Conservation (phyloP, 2,888 invertebrate genomes). For the Lottia scabra region DNA sequence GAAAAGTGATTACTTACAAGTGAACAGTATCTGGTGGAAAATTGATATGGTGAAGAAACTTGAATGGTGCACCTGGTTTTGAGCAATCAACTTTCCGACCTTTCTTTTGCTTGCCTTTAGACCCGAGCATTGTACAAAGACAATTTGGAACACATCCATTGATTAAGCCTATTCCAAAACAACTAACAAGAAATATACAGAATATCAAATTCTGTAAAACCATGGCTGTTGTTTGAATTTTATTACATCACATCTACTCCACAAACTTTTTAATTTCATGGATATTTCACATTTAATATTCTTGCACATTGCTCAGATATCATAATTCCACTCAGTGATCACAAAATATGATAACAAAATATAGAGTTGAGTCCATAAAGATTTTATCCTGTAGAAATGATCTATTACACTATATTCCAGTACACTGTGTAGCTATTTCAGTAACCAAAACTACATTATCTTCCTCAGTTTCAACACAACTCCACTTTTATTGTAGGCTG, state of each 20-base stretch:
- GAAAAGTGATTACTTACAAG: constrained; percentile 41
- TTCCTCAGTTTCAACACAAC: too few species aligned
- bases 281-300: neutral
- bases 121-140: constrained; percentile 32
- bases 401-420: too few species aligned
- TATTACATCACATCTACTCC: neutral
- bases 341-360: too few species aligned
- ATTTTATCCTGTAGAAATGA: too few species aligned
- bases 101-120: constrained; percentile 25
- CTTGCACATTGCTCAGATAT: neutral
- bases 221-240: too few species aligned
- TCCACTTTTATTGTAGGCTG: too few species aligned
- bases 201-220: too few species aligned
- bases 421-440: too few species aligned
- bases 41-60: constrained; percentile 35
- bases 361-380: too few species aligned
- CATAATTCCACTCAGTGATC: neutral
- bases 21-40: constrained; percentile 46
- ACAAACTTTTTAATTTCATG: neutral
- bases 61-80: constrained; percentile 43
- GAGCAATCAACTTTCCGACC: constrained; percentile 49
- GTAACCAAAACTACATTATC: too few species aligned
- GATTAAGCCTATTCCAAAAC: too few species aligned
- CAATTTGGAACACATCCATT: constrained; percentile 26
- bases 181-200: too few species aligned